A percentile compares a stretch with the other conserved stretches of the same genome.
These are phyloP conservation scores for Lithobates sylvaticus DNA, from an alignment of 2,797 vertebrate species.

Conservation along the genomic window DNA sequence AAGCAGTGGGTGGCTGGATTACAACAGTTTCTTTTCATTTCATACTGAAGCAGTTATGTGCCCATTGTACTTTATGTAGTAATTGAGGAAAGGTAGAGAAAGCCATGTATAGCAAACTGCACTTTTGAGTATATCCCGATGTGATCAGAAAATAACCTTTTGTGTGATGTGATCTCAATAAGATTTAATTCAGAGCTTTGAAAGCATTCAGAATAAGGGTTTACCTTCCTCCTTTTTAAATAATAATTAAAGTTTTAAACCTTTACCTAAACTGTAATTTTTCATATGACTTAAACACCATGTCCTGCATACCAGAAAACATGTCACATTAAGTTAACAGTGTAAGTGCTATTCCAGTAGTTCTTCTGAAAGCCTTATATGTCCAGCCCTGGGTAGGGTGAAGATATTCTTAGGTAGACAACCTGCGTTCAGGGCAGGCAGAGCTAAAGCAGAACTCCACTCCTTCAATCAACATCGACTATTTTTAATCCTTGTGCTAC, in stretches of 20 bases:
- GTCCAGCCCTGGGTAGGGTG: no score
- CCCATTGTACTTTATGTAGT: background rate
- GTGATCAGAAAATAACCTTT: background rate
- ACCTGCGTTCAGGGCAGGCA: no score
- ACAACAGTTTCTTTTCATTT: background rate
- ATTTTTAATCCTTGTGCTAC: no score
- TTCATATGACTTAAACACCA: background rate
- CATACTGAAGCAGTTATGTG: background rate
- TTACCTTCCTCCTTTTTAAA: background rate
- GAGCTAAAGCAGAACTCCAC: no score
- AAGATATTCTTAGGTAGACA: no score
- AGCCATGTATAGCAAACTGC: background rate
- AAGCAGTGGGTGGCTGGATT: background rate
- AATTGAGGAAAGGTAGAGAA: conserved; percentile 2
- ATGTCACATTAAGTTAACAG: background rate
- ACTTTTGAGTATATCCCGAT: background rate
- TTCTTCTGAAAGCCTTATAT: no score
- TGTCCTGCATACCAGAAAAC: background rate
- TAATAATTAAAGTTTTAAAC: background rate
- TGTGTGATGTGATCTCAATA: background rate
- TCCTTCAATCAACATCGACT: no score
- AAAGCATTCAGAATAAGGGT: background rate
- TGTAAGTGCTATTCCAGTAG: background rate
- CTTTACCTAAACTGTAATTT: no score
- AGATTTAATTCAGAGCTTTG: background rate